phyloP scores from a whole-genome alignment of 2,113 vertebrate species.

The Rhinopomastus cyanomelas region DNA sequence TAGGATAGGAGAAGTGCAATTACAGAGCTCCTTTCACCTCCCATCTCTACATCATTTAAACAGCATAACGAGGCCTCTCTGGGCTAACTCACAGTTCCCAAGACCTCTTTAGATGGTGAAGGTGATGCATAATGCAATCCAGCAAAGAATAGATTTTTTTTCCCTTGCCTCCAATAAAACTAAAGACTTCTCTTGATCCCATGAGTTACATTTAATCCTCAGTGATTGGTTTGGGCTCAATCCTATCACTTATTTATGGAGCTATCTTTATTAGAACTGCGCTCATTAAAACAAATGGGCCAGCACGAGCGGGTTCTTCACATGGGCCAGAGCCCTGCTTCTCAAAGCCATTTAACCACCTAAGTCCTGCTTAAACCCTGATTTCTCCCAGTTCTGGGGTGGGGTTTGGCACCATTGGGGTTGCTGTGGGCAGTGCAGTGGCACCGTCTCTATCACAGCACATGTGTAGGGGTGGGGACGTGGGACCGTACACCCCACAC shows the following conservation, averaged over 20 bases:
- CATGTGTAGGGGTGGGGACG: background rate
- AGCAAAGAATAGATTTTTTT: background rate
- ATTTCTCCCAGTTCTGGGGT: background rate
- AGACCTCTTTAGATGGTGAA: background rate
- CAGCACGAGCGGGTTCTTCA: background rate
- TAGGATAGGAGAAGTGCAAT: background rate
- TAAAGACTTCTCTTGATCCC: background rate
- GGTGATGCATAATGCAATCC: background rate
- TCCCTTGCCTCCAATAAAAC: background rate
- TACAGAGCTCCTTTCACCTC: background rate
- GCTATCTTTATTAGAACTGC: background rate
- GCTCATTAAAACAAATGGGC: background rate
- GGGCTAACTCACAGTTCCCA: background rate
- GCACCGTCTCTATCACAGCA: fast-evolving
- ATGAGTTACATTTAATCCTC: background rate
- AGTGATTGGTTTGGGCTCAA: background rate
- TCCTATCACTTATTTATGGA: background rate
- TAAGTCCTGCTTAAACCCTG: background rate
- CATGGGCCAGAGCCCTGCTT: background rate
- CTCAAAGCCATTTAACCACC: background rate
- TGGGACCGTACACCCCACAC: background rate
- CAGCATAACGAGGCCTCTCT: background rate
- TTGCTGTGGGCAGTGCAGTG: background rate
- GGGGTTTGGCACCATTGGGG: fast-evolving
- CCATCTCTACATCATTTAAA: background rate